Conservation (phyloP, 2,888 invertebrate genomes). For the Steinernema hermaphroditum region DNA sequence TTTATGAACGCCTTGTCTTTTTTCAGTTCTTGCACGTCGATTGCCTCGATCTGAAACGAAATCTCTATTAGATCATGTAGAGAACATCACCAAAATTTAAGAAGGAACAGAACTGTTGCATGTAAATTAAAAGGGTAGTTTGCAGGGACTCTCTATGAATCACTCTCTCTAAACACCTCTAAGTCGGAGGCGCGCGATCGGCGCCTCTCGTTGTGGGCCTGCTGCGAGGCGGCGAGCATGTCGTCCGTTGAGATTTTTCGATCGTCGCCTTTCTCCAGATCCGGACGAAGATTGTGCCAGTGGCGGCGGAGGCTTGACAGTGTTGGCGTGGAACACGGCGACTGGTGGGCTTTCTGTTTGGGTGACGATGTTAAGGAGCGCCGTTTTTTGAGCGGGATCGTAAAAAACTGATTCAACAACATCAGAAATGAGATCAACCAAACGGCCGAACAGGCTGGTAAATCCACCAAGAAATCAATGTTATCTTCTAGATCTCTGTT, state of each 20-base stretch:
- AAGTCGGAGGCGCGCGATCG: conserved; percentile 7
- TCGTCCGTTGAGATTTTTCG: not conserved
- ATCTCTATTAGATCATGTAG: not conserved
- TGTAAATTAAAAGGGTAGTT: conserved; percentile 11
- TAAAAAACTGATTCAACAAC: no score
- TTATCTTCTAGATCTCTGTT: no score
- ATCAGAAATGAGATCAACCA: no score
- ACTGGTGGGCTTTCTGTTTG: no score
- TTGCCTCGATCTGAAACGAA: conserved; percentile 76
- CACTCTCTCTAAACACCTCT: not conserved
- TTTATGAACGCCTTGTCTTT: conserved; percentile 87
- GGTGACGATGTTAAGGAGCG: no score
- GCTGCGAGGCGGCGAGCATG: conserved; percentile 2
- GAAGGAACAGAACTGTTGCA: not conserved
- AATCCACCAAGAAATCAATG: no score
- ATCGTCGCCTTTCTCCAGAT: not conserved
- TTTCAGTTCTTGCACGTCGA: conserved; percentile 81
- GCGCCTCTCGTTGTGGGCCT: not conserved
- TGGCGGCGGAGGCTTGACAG: conserved; percentile 27
- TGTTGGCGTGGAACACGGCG: not conserved
- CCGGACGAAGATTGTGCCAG: conserved; percentile 16
- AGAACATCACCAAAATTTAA: not conserved
- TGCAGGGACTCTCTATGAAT: not conserved
- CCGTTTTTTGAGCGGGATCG: no score
- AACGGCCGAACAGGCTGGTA: no score